Conservation (phyloP, 1,140 invertebrate species). For the Ooceraea biroi region DNA sequence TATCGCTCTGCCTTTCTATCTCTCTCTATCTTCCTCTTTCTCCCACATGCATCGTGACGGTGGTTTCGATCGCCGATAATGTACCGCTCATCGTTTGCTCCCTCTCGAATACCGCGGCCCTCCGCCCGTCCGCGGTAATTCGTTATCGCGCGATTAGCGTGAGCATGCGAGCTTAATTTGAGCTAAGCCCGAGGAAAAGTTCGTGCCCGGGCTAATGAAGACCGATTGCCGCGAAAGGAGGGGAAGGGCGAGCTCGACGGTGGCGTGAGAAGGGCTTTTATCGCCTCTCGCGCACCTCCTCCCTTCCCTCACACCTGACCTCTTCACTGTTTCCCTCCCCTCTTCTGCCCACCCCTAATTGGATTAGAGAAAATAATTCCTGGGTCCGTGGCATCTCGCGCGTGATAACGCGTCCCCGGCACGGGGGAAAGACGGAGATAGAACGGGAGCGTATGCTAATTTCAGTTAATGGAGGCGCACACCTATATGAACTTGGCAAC, state of each 20-base stretch:
- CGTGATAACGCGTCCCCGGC: conserved; percentile 65
- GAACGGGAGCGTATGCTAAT: conserved; percentile 68
- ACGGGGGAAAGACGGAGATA: no score
- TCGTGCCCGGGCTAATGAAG: conserved; percentile 70
- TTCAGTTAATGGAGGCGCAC: conserved; percentile 68
- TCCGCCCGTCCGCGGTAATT: conserved; percentile 59
- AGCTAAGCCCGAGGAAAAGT: conserved; percentile 74
- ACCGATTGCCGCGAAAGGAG: conserved; percentile 68
- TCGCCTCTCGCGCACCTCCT: conserved; percentile 44
- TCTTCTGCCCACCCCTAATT: conserved; percentile 55
- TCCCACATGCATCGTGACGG: neutral
- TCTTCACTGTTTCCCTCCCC: no score
- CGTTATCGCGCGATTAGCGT: conserved; percentile 74
- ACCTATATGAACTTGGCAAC: no score
- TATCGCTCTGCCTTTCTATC: neutral
- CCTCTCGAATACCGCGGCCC: neutral
- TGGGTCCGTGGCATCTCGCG: conserved; percentile 66
- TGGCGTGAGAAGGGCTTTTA: conserved; percentile 64
- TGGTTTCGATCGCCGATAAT: conserved; percentile 36
- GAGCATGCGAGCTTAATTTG: conserved; percentile 73
- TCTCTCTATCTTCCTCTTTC: no score
- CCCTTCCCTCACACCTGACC: neutral
- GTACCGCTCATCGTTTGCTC: conserved; percentile 9
- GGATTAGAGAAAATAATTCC: conserved; percentile 78
- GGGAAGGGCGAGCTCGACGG: conserved; percentile 45